Evolutionary conservation across 2,888 invertebrate species (phyloP), one percentile per base, ranked within the genome.

Genomic region (Xanthia togata): DNA sequence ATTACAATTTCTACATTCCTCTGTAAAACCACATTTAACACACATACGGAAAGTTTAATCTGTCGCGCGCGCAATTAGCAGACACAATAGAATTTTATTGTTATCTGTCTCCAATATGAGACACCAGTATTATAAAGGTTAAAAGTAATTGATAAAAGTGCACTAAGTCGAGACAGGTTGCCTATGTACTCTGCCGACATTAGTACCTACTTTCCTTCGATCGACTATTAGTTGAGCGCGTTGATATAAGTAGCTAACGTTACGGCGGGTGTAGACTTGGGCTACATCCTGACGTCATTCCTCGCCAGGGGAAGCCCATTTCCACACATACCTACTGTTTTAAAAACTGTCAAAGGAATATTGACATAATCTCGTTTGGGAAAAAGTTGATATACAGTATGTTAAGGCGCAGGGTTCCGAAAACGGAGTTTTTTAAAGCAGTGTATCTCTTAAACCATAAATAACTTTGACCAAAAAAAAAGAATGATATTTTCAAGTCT

Each of bases 131-230:
- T n/a, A n/a, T n/a, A n/a, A n/a, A n/a, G n/a, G n/a, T 26, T 83
- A 38, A 55, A 70, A 65, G 47, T 73, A 35, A 44, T 6, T 50
- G 60, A 72, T 82, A 74, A 83, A 73, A 63, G 5, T 62, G 62
- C 55, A 57, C 62, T 63, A 72, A 57, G 60, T 41, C 20, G 31
- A 53, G 23, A 35, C 62, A 50, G 41, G 47, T 60, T 60, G 57
- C 20, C 50, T 82, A 73, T 81, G 67, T 47, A n/a, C 14, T 62
- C 17, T 60, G 57, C 55, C 35, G 53, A 68, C 71, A 71, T 84
- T 69, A 62, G 55, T 72, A 67, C 26, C 14, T 57, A 60, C 41
- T 73, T 84, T 59, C 65, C 57, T 47, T 73, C n/a, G 67, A 53
- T 76, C 62, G 47, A 70, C 59, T 73, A 47, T 73, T 70, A 70